Base-by-base conservation (phyloP, 2,888 invertebrate genomes). In the Athalia rosae region DNA sequence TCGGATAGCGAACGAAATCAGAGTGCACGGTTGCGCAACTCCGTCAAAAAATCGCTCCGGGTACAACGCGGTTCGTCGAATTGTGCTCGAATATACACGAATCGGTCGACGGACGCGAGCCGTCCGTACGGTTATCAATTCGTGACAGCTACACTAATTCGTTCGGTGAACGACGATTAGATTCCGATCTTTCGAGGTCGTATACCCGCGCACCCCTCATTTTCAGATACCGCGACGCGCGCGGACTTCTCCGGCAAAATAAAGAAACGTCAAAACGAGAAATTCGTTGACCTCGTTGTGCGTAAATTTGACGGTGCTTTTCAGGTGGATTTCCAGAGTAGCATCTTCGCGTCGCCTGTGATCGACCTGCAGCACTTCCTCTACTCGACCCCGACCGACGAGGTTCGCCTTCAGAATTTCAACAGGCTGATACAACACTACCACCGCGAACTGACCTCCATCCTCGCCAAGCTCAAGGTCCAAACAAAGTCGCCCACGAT, bases 281-380 rank as follows among this genome's bases (percentile, higher is more conserved):
- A 63, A 28, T 28, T 28, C 28, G 28, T 28, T 28, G 28, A 28
- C 28, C 28, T 28, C 28, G 1, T 28, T 2, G 28, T 28, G 28
- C 2, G 28, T 28, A 1, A 28, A 28, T 28, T 28, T 28, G 0
- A 28, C 28, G 28, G 2, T 11, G 43, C n/a, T 47, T 76, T 63
- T 13, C 77, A 77, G 77, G 53, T 77, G 3, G 69, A 77, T 66
- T 77, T 77, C 15, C 48, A 47, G 41, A 56, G 73, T 6, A 48
- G 41, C 9, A 50, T 67, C 7, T 77, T 73, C 45, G 15, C 77
- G 6, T 77, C 77, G 15, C 77, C 77, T 13, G 77, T 73, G 0
- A 62, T 77, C 63, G 77, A 77, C 63, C 50, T 77, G 5, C 77
- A 77, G n/a, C 71, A 77, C 62, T 77, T 77, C 8, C 41, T 77